Percentiles rank a stretch among this genome's conserved stretches.
Evolutionary conservation across 2,888 invertebrate genomes (phyloP).

Genomic region (Panopea generosa): DNA sequence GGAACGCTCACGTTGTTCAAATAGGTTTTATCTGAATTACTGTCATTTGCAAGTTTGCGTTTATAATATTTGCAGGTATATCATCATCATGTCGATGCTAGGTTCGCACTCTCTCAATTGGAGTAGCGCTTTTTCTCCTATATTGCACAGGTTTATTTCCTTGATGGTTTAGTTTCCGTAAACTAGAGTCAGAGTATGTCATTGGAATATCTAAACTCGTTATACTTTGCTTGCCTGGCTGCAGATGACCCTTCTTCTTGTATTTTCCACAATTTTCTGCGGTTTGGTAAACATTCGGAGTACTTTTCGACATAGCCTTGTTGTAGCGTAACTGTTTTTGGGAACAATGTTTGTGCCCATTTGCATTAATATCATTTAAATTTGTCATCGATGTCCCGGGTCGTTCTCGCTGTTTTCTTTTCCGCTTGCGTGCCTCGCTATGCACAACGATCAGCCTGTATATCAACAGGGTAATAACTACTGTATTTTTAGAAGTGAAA

Average conservation of each 20-base stretch:
- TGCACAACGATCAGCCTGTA: constrained; percentile 89
- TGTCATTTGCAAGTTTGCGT: no score
- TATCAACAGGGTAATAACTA: constrained; percentile 94
- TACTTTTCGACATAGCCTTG: constrained; percentile 25
- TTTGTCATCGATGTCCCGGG: constrained; percentile 17
- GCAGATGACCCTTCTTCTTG: constrained; percentile 15
- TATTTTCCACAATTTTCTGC: background rate
- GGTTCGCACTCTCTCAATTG: background rate
- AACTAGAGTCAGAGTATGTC: constrained; percentile 2
- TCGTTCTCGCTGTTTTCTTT: constrained; percentile 27
- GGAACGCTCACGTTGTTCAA: no score
- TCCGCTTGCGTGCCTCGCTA: constrained; percentile 41
- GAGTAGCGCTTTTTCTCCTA: constrained; percentile 11
- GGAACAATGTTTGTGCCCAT: constrained; percentile 22
- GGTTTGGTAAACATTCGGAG: constrained; percentile 30
- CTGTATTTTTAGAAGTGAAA: constrained; percentile 96
- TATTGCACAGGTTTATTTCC: background rate
- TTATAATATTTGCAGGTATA: no score
- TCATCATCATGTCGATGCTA: no score
- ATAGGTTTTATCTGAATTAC: no score
- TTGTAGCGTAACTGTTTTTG: constrained; percentile 17
- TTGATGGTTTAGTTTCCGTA: background rate
- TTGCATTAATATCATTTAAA: constrained; percentile 34
- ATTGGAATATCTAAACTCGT: background rate
- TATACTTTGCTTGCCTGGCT: background rate